phyloP scores from a whole-genome alignment of 2,888 invertebrate species.

The Lycocerus yunnanus region DNA sequence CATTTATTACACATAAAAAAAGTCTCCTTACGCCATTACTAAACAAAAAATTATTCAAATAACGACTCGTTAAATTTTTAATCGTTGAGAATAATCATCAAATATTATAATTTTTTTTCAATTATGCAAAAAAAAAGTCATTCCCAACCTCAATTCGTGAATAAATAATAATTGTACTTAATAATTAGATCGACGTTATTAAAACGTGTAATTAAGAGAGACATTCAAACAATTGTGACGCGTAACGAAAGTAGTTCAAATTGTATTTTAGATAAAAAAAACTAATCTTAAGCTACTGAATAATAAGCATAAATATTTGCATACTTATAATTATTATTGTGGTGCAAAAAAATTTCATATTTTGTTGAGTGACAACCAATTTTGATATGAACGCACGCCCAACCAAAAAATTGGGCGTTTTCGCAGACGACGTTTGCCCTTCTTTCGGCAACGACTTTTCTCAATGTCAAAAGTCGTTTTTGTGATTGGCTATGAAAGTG shows the following conservation, averaged over 20 bases:
- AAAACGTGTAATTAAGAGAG: not conserved
- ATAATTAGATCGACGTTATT: not conserved
- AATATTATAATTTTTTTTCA: not conserved
- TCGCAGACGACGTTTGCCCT: not conserved
- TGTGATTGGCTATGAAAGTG: not conserved
- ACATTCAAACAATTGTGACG: not conserved
- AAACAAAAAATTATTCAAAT: not conserved
- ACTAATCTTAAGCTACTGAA: not conserved
- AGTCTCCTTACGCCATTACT: not conserved
- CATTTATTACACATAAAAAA: not conserved
- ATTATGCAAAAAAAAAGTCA: not conserved
- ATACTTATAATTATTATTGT: no score
- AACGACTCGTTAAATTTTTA: not conserved
- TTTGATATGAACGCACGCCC: not conserved
- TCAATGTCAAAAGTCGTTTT: not conserved
- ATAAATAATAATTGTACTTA: not conserved
- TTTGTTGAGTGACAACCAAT: not conserved
- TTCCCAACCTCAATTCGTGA: not conserved
- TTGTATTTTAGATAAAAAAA: not conserved
- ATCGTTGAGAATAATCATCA: not conserved
- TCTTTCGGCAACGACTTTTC: not conserved
- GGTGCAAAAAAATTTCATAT: not conserved
- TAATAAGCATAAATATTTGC: not conserved
- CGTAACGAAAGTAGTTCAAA: slow-evolving; percentile 4
- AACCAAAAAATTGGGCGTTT: not conserved